A percentile compares a stretch with the other conserved stretches of the same genome.
Conservation (phyloP, 1,140 invertebrate species). For the Chrysopa pallens region DNA sequence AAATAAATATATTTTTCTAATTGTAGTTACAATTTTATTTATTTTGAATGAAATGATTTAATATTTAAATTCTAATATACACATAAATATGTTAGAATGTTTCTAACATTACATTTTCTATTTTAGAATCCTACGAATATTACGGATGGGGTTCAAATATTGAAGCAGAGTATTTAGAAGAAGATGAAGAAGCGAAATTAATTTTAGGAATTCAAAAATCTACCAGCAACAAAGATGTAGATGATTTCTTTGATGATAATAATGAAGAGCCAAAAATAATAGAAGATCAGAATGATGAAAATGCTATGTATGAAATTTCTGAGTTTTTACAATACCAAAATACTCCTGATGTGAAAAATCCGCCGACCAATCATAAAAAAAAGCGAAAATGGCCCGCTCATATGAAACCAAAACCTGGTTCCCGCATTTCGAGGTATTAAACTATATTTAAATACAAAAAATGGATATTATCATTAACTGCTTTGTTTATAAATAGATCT, state of each 20-base stretch:
- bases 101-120: constrained; percentile 11
- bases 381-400: neutral
- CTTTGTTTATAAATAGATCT: constrained; percentile 5
- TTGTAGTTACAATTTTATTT: too few relatives aligned
- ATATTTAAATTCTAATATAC: too few relatives aligned
- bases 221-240: neutral
- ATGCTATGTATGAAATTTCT: neutral
- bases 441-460: constrained; percentile 2
- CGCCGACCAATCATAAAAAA: neutral
- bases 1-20: too few relatives aligned
- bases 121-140: neutral
- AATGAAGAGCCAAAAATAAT: neutral
- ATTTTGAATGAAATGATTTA: too few relatives aligned
- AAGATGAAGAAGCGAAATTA: neutral
- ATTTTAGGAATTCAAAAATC: neutral
- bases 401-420: constrained; percentile 2
- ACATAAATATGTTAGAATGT: constrained; percentile 1
- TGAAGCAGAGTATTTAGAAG: neutral
- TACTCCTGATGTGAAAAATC: too few relatives aligned
- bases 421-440: neutral
- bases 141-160: neutral
- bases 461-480: too few relatives aligned
- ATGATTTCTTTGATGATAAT: neutral
- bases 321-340: too few relatives aligned
- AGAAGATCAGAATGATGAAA: neutral